Evolutionary conservation across 2,113 vertebrate genomes (phyloP).

Genomic region (Melanerpes formicivorus): DNA sequence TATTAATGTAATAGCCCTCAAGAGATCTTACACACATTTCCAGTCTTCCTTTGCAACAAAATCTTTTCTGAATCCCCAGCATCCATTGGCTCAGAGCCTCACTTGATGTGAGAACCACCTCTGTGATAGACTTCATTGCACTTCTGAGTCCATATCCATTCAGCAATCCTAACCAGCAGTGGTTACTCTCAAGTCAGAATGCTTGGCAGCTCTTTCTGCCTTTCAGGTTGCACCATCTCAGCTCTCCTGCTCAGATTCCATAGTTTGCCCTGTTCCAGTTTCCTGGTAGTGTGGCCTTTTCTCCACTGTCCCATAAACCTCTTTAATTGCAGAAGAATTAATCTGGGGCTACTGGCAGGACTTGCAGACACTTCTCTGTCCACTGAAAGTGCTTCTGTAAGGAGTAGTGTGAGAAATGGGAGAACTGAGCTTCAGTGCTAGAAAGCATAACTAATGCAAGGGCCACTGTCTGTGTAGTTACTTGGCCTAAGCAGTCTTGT

Average conservation of each 20-base stretch:
- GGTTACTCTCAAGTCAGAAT: not conserved
- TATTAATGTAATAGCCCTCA: not conserved
- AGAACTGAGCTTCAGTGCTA: not conserved
- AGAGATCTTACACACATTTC: accelerated
- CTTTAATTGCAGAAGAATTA: not conserved
- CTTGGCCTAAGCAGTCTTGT: not conserved
- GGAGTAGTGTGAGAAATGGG: not conserved
- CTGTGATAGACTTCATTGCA: not conserved
- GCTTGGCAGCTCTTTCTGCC: not conserved
- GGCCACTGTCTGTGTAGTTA: not conserved
- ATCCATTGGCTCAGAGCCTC: not conserved
- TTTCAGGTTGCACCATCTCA: not conserved
- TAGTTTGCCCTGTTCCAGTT: not conserved
- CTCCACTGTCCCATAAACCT: not conserved
- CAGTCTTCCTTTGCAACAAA: not conserved
- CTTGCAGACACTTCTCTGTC: not conserved
- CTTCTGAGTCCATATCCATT: accelerated
- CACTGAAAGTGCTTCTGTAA: not conserved
- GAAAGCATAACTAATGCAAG: not conserved
- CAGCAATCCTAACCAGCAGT: not conserved
- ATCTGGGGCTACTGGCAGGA: not conserved
- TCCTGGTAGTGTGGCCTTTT: not conserved
- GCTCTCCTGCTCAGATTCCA: not conserved
- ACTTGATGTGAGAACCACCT: not conserved
- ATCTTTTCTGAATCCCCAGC: not conserved